These are phyloP conservation scores for Salarias fasciatus DNA, from an alignment of 2,797 vertebrate species.

Conservation along the genomic window DNA sequence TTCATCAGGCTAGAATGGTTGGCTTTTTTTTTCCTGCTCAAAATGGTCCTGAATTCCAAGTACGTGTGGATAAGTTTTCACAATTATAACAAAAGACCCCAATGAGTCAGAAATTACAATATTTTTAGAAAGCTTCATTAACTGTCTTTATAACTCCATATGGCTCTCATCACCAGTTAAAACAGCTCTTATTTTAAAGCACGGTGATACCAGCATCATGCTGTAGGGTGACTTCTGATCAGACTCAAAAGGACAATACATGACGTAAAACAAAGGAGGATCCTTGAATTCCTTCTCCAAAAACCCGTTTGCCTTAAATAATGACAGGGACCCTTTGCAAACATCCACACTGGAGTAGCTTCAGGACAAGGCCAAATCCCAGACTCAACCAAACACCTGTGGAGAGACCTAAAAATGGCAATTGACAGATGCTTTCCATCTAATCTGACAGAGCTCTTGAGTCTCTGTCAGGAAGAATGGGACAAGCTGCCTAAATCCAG, in stretches of 20 bases:
- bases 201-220: too few relatives aligned
- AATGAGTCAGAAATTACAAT: too few relatives aligned
- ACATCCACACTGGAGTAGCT: neutral
- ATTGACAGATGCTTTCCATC: neutral
- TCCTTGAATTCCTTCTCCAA: neutral
- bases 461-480: slow-evolving; percentile 2
- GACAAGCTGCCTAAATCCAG: slow-evolving; percentile 14
- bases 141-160: too few relatives aligned
- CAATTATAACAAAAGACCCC: too few relatives aligned
- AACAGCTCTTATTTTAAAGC: too few relatives aligned
- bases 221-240: too few relatives aligned
- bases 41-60: too few relatives aligned
- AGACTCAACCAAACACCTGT: neutral
- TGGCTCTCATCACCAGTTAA: too few relatives aligned
- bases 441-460: neutral
- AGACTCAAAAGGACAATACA: neutral
- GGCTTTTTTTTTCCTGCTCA: too few relatives aligned
- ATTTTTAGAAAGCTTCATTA: too few relatives aligned
- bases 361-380: neutral
- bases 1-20: too few relatives aligned
- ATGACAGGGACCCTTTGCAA: neutral
- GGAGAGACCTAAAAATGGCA: neutral
- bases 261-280: neutral
- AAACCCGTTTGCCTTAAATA: neutral
- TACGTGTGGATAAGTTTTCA: too few relatives aligned